Base-by-base conservation (phyloP, 92 coral and sea anemone species). In the Blastomussa wellsi region DNA sequence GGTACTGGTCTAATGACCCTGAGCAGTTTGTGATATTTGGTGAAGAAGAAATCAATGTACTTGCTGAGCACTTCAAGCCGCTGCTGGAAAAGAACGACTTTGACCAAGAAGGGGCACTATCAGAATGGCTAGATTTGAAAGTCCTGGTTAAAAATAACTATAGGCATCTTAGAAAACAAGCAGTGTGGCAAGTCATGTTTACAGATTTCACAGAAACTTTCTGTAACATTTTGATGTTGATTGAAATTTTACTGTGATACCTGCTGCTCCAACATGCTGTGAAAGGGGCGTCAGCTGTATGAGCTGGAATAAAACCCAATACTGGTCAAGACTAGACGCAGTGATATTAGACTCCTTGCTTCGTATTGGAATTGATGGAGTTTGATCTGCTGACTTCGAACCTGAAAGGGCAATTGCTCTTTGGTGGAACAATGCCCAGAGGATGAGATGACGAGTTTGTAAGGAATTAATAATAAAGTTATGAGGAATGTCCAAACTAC, bases 211-310 rank as follows among this genome's bases (percentile, higher is more conserved):
- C 80, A 7, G 79, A 83, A 83, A 83, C 57, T 12, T 83, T 83
- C 80, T 83, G 72, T 83, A 73, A 83, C 80, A 35, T 72, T 83
- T 13, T 49, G 1, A 52, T 39, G 44, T 39, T 39, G 7, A 39
- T 39, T 39, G 44, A 39, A 39, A 39, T 39, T 39, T 39, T 39
- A 7, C 44, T 39, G 44, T 75, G 19, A 81, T 83, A 4, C 76
- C 82, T 1, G 17, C 76, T 37, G 74, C 81, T 10, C 74, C 79
- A 0, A 74, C 83, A 4, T 83, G 87, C 81, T 83, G 87, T 74
- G 87, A 83, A 42, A 83, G 87, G 87, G 87, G 81, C 48, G 62
- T 84, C 76, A 84, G 88, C 82, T 77, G 82, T 84, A 84, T 84
- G 82, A 74, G 31, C 76, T 37, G 82, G 32, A 84, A 76, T 32